Conservation (phyloP, 2,888 invertebrate genomes). For the Rhagonycha lutea region DNA sequence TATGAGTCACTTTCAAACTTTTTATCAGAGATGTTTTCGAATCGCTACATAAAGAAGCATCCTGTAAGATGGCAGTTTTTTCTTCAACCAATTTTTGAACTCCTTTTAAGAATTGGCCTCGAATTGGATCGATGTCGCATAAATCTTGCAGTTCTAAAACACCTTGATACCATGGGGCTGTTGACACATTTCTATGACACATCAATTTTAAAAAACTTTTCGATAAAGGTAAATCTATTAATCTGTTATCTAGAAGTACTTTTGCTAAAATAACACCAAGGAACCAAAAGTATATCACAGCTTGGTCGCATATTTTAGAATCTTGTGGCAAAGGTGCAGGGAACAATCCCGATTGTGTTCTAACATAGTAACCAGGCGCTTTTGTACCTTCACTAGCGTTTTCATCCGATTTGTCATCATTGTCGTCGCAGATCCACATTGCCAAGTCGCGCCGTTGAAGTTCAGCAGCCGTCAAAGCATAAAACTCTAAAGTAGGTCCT, state of each 20-base stretch:
- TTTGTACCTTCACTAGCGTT: slow-evolving; percentile 65
- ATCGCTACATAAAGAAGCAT: slow-evolving; percentile 58
- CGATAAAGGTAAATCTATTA: slow-evolving; percentile 95
- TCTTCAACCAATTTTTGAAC: slow-evolving; percentile 69
- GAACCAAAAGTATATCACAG: slow-evolving; percentile 90
- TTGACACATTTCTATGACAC: slow-evolving; percentile 77
- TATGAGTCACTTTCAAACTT: slow-evolving; percentile 64
- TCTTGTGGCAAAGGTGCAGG: slow-evolving; percentile 96
- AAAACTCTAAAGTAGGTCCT: slow-evolving; percentile 98
- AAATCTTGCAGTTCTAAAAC: slow-evolving; percentile 78
- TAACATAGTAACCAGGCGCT: slow-evolving; percentile 89
- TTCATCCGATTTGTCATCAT: slow-evolving; percentile 46
- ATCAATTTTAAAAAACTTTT: slow-evolving; percentile 92
- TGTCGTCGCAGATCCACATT: slow-evolving; percentile 95
- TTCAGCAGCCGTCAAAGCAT: slow-evolving; percentile 95
- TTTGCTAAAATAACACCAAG: slow-evolving; percentile 95
- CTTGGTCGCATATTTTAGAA: slow-evolving; percentile 79
- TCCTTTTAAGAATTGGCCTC: slow-evolving; percentile 75
- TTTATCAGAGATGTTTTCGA: slow-evolving; percentile 61
- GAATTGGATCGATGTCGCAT: slow-evolving; percentile 73
- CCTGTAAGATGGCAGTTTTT: slow-evolving; percentile 72
- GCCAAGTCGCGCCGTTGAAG: slow-evolving; percentile 88
- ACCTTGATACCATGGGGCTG: slow-evolving; percentile 70
- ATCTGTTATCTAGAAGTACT: slow-evolving; percentile 91
- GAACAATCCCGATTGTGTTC: slow-evolving; percentile 85